These are phyloP conservation scores for Chymomyza costata DNA, from an alignment of 1,140 invertebrate genomes.

Conservation along the genomic window DNA sequence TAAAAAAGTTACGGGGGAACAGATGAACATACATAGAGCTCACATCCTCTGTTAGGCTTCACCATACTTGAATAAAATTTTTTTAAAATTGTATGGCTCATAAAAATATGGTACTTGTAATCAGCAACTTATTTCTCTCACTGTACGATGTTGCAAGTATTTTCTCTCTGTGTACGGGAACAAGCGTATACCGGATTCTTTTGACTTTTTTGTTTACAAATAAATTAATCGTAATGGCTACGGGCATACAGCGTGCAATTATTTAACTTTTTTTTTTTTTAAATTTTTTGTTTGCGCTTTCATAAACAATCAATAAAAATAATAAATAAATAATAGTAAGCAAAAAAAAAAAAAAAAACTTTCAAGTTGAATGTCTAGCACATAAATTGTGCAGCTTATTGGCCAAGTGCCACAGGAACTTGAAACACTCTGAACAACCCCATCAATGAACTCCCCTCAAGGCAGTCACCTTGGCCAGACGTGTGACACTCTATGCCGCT, in stretches of 20 bases:
- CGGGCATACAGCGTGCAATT: slow-evolving; percentile 35
- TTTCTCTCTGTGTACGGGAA: too few relatives aligned
- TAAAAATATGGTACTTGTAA: too few relatives aligned
- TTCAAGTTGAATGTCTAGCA: slow-evolving; percentile 4
- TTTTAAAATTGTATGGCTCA: too few relatives aligned
- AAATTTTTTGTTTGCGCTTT: slow-evolving; percentile 14
- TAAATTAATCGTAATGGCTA: slow-evolving; percentile 36
- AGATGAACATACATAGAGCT: too few relatives aligned
- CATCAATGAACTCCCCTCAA: too few relatives aligned
- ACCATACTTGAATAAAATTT: too few relatives aligned
- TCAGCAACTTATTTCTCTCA: too few relatives aligned
- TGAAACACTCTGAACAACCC: too few relatives aligned
- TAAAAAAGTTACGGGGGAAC: too few relatives aligned
- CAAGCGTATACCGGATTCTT: slow-evolving; percentile 26
- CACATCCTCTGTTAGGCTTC: too few relatives aligned
- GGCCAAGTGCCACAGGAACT: slow-evolving; percentile 2
- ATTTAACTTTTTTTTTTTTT: slow-evolving; percentile 43
- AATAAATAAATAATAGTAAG: slow-evolving; percentile 12
- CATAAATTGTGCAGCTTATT: slow-evolving; percentile 26
- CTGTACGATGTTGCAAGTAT: too few relatives aligned
- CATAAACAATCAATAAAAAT: slow-evolving; percentile 29
- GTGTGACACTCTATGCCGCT: too few relatives aligned
- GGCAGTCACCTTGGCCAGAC: slow-evolving; percentile 6
- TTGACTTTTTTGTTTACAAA: slow-evolving; percentile 11
- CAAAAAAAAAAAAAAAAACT: slow-evolving; percentile 6